Percentiles rank a stretch among this genome's conserved stretches.
phyloP scores from a whole-genome alignment of 2,113 vertebrate genomes.

The Callipepla californica region DNA sequence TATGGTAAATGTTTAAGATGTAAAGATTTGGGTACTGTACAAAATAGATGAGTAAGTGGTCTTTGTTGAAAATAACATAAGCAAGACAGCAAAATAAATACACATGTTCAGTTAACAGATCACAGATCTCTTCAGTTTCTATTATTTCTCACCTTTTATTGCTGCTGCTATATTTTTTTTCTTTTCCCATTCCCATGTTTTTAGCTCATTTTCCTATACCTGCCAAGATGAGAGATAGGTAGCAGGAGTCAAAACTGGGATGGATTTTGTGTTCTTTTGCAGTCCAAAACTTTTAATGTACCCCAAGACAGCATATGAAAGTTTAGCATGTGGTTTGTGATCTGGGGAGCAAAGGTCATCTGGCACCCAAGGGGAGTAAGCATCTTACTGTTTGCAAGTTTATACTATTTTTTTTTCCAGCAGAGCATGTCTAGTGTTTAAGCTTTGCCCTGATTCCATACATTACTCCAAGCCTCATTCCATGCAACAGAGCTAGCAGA shows the following conservation, averaged over 20 bases:
- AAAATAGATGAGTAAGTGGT: neutral
- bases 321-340: neutral
- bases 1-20: neutral
- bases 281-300: neutral
- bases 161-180: neutral
- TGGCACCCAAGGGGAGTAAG: neutral
- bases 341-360: neutral
- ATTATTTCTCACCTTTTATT: neutral
- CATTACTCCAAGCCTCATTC: slow-evolving; percentile 56
- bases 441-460: neutral
- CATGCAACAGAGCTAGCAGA: slow-evolving; percentile 32
- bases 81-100: neutral
- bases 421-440: slow-evolving; percentile 4
- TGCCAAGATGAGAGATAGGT: neutral
- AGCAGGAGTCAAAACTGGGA: neutral
- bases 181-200: neutral
- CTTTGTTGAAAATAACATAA: neutral
- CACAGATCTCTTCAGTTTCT: neutral
- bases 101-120: neutral
- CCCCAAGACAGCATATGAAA: neutral
- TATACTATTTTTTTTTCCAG: neutral
- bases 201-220: neutral
- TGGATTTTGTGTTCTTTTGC: neutral
- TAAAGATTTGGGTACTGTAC: neutral
- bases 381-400: neutral